Conservation (phyloP, 2,113 vertebrate species). For the Phrynosoma blainvillii region DNA sequence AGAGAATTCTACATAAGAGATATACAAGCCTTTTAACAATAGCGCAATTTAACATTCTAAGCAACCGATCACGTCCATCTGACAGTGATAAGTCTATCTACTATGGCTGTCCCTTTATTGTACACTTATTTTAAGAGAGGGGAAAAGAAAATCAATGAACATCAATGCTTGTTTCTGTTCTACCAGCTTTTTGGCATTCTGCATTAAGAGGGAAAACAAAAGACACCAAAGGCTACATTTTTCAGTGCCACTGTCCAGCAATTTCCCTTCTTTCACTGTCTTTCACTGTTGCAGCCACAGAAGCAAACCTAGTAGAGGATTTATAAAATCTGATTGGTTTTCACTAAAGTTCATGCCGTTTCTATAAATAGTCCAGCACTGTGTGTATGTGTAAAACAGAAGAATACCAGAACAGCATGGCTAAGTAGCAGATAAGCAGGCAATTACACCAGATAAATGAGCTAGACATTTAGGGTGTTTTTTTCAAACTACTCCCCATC, state of each 20-base stretch:
- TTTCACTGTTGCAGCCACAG: not conserved
- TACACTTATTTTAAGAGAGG: not conserved
- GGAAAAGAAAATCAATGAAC: conserved; percentile 5
- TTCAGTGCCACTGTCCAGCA: conserved; percentile 31
- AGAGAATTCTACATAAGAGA: conserved; percentile 2
- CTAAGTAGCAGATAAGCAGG: conserved; percentile 32
- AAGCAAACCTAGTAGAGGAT: conserved; percentile 40
- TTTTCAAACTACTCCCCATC: not conserved
- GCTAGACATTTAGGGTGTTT: conserved; percentile 10
- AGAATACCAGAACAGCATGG: conserved; percentile 21
- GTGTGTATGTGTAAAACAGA: conserved; percentile 27
- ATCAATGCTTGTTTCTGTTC: conserved; percentile 10
- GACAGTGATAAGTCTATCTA: conserved; percentile 28
- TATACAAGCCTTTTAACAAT: not conserved
- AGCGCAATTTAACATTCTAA: conserved; percentile 29
- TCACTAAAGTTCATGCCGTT: conserved; percentile 32
- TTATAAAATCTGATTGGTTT: conserved; percentile 51
- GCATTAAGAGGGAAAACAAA: conserved; percentile 11
- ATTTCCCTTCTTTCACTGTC: conserved; percentile 30
- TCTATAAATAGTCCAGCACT: conserved; percentile 56
- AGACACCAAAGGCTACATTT: not conserved
- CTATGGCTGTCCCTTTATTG: not conserved
- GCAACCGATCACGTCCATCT: conserved; percentile 13
- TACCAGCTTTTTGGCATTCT: conserved; percentile 3
- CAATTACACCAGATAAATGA: conserved; percentile 48